Evolutionary conservation across 2,797 vertebrate species (phyloP).

Genomic region (Toxotes lorentzi): DNA sequence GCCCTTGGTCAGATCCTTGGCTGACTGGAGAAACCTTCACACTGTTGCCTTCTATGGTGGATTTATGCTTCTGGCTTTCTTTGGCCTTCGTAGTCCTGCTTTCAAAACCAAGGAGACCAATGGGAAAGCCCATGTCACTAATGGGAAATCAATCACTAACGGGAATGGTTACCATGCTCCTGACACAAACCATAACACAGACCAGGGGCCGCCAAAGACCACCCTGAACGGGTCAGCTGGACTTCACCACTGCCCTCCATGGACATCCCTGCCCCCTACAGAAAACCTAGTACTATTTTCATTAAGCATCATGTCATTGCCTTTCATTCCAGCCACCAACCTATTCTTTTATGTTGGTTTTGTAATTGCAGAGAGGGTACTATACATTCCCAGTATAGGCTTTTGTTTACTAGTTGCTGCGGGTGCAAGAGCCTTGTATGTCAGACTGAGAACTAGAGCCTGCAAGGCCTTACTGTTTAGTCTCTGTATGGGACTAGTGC

Average conservation of each 20-base stretch:
- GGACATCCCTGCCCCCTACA: conserved; percentile 88
- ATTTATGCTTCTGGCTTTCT: conserved; percentile 88
- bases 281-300: conserved; percentile 94
- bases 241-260: conserved; percentile 44
- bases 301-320: conserved; percentile 91
- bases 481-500: conserved; percentile 89
- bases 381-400: conserved; percentile 99
- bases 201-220: conserved; percentile 71
- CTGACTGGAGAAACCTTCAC: conserved; percentile 96
- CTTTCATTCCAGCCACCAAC: conserved; percentile 97
- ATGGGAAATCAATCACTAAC: conserved; percentile 86
- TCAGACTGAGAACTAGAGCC: conserved; percentile 90
- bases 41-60: conserved; percentile 92
- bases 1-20: conserved; percentile 91
- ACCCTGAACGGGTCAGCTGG: conserved; percentile 73
- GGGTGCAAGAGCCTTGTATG: conserved; percentile 90
- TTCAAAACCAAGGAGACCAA: conserved; percentile 85
- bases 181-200: conserved; percentile 80
- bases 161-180: conserved; percentile 78
- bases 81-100: conserved; percentile 83
- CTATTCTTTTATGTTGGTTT: conserved; percentile 99
- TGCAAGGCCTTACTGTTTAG: conserved; percentile 89
- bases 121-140: conserved; percentile 83
- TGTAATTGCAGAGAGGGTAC: conserved; percentile 97
- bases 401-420: conserved; percentile 95